phyloP scores from a whole-genome alignment of 30 jellyfish, hydroid and myxozoan species.

The Cassiopea andromeda region DNA sequence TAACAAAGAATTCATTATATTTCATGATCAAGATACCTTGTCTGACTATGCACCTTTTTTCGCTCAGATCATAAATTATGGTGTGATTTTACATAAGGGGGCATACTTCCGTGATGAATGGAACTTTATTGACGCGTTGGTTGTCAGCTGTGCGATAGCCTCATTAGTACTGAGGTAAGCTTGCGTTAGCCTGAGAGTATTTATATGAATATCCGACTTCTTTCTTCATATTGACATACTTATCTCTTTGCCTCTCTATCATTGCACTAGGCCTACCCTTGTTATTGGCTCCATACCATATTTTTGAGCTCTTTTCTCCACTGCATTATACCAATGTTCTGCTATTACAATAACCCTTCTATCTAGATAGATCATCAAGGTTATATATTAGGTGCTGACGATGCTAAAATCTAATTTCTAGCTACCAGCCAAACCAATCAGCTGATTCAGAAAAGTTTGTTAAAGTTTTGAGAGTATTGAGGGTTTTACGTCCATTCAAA shows the following conservation, averaged over 20 bases:
- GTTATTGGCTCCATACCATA: no score
- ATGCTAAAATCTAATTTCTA: neutral
- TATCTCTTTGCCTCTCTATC: no score
- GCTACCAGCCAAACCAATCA: slow-evolving; percentile 54
- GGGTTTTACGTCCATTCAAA: slow-evolving; percentile 95
- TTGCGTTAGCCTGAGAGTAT: neutral
- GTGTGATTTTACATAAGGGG: slow-evolving; percentile 84
- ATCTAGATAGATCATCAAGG: no score
- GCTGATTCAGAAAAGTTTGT: slow-evolving; percentile 83
- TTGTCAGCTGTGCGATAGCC: slow-evolving; percentile 98
- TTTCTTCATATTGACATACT: neutral
- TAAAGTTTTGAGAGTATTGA: slow-evolving; percentile 84
- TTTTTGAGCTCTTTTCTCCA: no score
- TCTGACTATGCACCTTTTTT: neutral
- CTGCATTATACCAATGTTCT: no score
- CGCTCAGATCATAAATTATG: slow-evolving; percentile 83
- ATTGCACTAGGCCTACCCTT: no score
- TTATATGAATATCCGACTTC: neutral
- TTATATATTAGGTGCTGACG: no score
- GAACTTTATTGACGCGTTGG: slow-evolving; percentile 96
- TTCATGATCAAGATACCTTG: no score
- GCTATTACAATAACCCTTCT: no score
- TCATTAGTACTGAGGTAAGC: slow-evolving; percentile 86
- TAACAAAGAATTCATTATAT: no score
- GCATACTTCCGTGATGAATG: slow-evolving; percentile 97